Base-by-base conservation (phyloP, 1,140 invertebrate genomes). In the Gryllus bimaculatus region DNA sequence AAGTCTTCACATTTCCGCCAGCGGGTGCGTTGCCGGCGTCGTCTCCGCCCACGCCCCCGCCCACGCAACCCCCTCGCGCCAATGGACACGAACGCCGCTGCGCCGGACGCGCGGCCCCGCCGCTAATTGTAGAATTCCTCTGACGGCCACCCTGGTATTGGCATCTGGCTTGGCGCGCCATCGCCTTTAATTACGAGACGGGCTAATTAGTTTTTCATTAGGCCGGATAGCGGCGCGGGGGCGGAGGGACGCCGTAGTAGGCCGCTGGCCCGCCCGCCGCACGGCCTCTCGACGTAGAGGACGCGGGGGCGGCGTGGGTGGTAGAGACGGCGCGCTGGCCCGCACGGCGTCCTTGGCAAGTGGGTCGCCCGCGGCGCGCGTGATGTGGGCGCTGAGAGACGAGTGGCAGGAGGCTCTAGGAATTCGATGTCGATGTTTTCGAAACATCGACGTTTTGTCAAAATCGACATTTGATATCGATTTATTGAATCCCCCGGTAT, bases 141-240 rank as follows among this genome's bases (percentile, higher is more conserved):
- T 18, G 54, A 66, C 10, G 54, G 10, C 54, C 54, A 18, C 54
- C 18, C 18, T 66, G 54, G 54, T 66, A 66, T 66, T 66, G 54
- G 54, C 54, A 66, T 66, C 54, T 66, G 54, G 10, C 54, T 66
- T 66, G 54, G 54, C 18, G 54, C 54, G 54, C 54, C 54, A 18
- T 66, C 54, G 54, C 18, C 54, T 66, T 66, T 66, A 66, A 66
- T 66, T 66, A 66, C 54, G 54, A 66, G 54, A 66, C 54, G 54
- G 10, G 54, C 54, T 66, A 66, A 66, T 66, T 66, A 66, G 54
- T 66, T 66, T 66, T 66, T 66, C 54, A 66, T 66, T 66, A 66
- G 54, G 54, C 18, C 54, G 26, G 26, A 39, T 39, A 5, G 26
- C 26, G 26, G 26, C 26, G 26, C 1, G 26, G 26, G 26, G 26